Conservation (phyloP, 2,113 vertebrate genomes). For the Crypturellus undulatus region DNA sequence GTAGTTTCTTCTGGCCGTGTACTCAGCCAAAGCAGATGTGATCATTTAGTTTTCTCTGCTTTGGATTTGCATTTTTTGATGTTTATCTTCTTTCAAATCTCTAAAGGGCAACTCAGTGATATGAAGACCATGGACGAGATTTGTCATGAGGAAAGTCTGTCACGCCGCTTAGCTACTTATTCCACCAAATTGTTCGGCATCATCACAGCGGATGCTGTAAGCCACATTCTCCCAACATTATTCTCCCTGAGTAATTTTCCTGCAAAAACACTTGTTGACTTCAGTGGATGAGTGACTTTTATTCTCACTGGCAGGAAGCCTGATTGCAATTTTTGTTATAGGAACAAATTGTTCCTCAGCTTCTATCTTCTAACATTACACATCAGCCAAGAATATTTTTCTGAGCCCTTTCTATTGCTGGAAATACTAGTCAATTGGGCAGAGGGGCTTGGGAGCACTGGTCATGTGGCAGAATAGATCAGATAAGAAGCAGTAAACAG, state of each 20-base stretch:
- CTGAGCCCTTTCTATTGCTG: not conserved
- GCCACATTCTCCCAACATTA: not conserved
- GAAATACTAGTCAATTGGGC: not conserved
- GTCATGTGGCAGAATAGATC: not conserved
- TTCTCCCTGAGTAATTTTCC: not conserved
- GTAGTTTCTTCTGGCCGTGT: not conserved
- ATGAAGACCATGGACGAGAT: not conserved
- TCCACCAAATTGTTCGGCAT: not conserved
- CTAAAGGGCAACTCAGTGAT: not conserved
- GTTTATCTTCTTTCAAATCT: not conserved
- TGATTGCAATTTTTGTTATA: conserved; percentile 1
- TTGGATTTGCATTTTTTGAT: not conserved
- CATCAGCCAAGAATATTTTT: not conserved
- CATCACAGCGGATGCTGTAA: not conserved
- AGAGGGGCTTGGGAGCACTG: not conserved
- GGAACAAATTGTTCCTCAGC: not conserved
- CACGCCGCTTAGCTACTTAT: not conserved
- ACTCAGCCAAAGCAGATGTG: not conserved
- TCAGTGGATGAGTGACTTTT: not conserved
- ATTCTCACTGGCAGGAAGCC: not conserved
- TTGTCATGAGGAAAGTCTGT: not conserved
- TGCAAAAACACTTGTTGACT: not conserved
- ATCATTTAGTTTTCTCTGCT: not conserved
- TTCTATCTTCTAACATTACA: not conserved
- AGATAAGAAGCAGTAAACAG: not conserved